Percentiles rank a stretch among this genome's conserved stretches.
Conservation (phyloP, 2,113 vertebrate genomes). For the Plestiodon gilberti region DNA sequence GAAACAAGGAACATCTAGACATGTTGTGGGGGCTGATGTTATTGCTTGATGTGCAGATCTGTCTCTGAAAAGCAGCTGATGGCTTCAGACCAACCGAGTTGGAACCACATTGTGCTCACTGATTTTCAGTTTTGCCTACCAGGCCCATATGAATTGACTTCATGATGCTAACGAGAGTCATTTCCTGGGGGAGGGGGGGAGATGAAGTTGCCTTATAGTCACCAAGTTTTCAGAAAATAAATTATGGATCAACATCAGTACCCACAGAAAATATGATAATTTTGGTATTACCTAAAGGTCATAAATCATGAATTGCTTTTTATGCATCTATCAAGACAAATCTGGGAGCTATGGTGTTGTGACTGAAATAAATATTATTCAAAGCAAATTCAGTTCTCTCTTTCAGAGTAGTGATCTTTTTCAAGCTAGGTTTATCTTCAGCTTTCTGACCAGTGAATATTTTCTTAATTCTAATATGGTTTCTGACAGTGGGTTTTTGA, state of each 20-base stretch:
- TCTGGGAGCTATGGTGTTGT: slow-evolving; percentile 75
- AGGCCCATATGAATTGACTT: neutral
- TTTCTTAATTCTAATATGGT: slow-evolving; percentile 68
- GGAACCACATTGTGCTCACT: neutral
- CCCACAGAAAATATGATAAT: slow-evolving; percentile 67
- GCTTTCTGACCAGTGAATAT: slow-evolving; percentile 61
- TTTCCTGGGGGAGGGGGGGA: neutral
- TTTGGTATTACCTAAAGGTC: slow-evolving; percentile 76
- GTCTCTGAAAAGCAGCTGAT: too few relatives aligned
- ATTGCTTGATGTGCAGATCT: neutral
- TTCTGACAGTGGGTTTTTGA: too few relatives aligned
- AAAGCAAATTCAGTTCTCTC: slow-evolving; percentile 77
- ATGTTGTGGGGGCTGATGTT: neutral
- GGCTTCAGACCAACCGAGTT: neutral
- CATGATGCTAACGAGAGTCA: neutral
- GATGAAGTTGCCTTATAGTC: neutral
- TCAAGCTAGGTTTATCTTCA: slow-evolving; percentile 68
- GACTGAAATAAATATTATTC: slow-evolving; percentile 81
- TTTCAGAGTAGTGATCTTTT: slow-evolving; percentile 64
- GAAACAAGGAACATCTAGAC: neutral
- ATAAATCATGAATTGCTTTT: slow-evolving; percentile 79
- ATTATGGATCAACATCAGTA: slow-evolving; percentile 67
- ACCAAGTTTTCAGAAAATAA: neutral
- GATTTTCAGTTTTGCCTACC: neutral
- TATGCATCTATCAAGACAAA: slow-evolving; percentile 76